Base-by-base conservation (phyloP, 2,888 invertebrate genomes). In the Eilema depressum region DNA sequence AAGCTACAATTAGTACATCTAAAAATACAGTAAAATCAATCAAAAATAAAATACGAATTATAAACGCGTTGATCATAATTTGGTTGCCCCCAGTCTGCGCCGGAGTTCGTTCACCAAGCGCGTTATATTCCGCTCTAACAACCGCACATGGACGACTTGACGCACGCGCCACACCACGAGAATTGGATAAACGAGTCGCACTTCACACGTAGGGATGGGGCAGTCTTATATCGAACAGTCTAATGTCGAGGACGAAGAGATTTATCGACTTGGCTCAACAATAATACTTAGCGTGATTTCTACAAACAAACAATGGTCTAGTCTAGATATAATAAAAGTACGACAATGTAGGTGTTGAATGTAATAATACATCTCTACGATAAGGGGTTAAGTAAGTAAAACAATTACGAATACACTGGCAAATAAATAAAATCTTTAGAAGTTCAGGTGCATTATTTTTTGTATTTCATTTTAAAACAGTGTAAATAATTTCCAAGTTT, bases 1-100 rank as follows among this genome's bases (percentile, higher is more conserved):
- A 81, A 80, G 76, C 77, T 79, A 81, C 71, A 78, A 82, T 83
- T 83, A 81, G 79, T 79, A 81, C 74, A 69, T 83, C 79, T 84
- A 85, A 83, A 86, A 85, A 83, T 83, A 85, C 76, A 80, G 78
- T 80, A 83, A 81, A 83, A 79, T 76, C 70, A 79, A 82, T 86
- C 75, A 66, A 86, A 89, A 89, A 85, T 66, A 76, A 82, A 82
- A 85, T 81, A 82, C 26, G 69, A 78, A 69, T 79, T 83, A 81
- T 70, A 83, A 85, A 87, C 83, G 75, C 61, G 41, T 71, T 73
- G 69, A 76, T 82, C 81, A 83, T 79, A 76, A 83, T 80, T 79
- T 69, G 33, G 59, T 47, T n/a, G 30, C 26, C 53, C 30, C 59
- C 68, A 28, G 72, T 68, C 82, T 76, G 77, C 76, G 83, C 79